phyloP scores from a whole-genome alignment of 2,797 vertebrate genomes.

The Lagorchestes hirsutus region DNA sequence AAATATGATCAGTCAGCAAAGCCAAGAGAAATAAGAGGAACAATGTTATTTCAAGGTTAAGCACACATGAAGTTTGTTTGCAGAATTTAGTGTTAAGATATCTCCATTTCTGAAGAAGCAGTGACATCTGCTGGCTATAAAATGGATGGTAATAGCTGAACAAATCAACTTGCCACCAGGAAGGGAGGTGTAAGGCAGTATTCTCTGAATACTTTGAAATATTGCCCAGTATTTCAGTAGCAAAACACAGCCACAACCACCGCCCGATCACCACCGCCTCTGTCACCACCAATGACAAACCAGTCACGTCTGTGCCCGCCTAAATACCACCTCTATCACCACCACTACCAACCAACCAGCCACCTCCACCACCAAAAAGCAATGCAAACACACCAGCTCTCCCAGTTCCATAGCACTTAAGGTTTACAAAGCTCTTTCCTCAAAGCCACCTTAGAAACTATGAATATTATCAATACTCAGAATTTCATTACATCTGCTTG shows the following conservation, averaged over 20 bases:
- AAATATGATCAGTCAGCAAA: background rate
- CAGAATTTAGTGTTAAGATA: background rate
- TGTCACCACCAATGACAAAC: too few relatives aligned
- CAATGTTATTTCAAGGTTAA: background rate
- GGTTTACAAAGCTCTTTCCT: background rate
- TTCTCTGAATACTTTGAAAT: background rate
- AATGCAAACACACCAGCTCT: background rate
- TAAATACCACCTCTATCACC: background rate
- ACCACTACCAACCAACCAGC: background rate
- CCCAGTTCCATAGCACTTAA: background rate
- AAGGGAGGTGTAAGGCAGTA: background rate
- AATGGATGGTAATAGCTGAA: background rate
- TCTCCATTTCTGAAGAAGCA: background rate
- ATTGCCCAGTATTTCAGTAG: background rate
- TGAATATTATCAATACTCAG: background rate
- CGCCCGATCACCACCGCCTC: too few relatives aligned
- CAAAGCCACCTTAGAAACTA: background rate
- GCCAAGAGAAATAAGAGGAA: background rate
- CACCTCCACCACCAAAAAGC: background rate
- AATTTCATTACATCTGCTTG: background rate
- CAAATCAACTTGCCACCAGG: background rate
- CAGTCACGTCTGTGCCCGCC: too few relatives aligned
- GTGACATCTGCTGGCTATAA: background rate
- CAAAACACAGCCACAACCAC: too few relatives aligned
- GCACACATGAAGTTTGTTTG: background rate